phyloP scores from a whole-genome alignment of 2,888 invertebrate genomes.

The Diaperis boleti region DNA sequence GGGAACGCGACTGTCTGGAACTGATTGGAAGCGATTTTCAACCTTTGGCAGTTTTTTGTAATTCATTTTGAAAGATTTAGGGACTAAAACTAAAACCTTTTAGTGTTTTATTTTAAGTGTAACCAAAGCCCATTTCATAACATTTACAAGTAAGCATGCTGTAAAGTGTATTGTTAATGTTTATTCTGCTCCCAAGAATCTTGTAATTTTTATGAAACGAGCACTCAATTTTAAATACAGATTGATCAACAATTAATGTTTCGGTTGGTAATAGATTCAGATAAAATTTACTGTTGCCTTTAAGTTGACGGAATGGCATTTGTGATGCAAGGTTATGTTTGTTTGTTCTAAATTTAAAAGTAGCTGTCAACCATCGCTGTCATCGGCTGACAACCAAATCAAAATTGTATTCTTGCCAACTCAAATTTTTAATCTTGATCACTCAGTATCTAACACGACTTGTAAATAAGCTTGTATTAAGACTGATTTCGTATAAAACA shows the following conservation, averaged over 20 bases:
- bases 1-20: neutral
- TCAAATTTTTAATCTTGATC: too few species aligned
- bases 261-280: too few species aligned
- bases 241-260: too few species aligned
- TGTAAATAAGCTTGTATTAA: slow-evolving; percentile 34
- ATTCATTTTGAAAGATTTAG: too few species aligned
- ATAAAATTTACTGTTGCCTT: too few species aligned
- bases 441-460: slow-evolving; percentile 5
- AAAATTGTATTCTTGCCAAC: too few species aligned
- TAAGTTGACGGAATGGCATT: too few species aligned
- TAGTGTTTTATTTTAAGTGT: neutral
- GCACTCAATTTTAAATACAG: neutral
- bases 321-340: too few species aligned
- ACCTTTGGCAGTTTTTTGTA: neutral
- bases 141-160: slow-evolving; percentile 3
- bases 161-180: neutral
- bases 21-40: neutral
- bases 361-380: too few species aligned
- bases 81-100: too few species aligned
- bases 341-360: too few species aligned
- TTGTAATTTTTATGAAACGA: slow-evolving; percentile 10
- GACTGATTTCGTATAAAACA: slow-evolving; percentile 30
- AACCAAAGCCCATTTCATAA: slow-evolving; percentile 6
- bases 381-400: too few species aligned
- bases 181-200: neutral